These are phyloP conservation scores for Pan troglodytes DNA, from an alignment of 2,113 vertebrate genomes.

Conservation along the genomic window NHGRI_mPanTro3-v2.1_pri NC_072415.2:86494501-86495000, in stretches of 20 bases:
- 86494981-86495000: neutral
- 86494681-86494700: neutral
- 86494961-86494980: accelerated
- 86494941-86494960: neutral
- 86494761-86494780: neutral
- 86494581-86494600: accelerated
- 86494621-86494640: accelerated
- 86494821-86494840: accelerated
- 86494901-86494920: neutral
- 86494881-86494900: neutral
- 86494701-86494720: neutral
- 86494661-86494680: too few relatives aligned
- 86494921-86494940: neutral
- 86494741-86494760: neutral
- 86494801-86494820: accelerated
- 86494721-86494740: neutral
- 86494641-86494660: neutral
- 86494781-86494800: accelerated
- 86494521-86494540: too few relatives aligned
- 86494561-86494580: accelerated
- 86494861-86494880: neutral
- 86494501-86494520: too few relatives aligned
- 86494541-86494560: accelerated
- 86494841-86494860: accelerated
- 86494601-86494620: accelerated